phyloP scores from a whole-genome alignment of 2,113 vertebrate species.

The Otocyon megalotis region DNA sequence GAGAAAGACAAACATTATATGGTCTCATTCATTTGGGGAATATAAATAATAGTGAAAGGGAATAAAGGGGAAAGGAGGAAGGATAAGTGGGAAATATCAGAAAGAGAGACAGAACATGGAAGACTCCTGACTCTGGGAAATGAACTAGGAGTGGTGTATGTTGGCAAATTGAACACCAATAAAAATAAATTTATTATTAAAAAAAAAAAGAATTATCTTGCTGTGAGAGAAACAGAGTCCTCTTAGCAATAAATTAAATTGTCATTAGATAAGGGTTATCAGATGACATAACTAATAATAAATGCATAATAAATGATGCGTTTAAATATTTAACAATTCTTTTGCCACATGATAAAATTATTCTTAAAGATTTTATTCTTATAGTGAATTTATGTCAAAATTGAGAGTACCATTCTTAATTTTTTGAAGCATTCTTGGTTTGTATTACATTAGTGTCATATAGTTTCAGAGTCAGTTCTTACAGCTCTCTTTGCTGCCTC shows the following conservation, averaged over 20 bases:
- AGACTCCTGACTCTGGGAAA: no score
- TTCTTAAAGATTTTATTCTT: conserved; percentile 1
- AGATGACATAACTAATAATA: background rate
- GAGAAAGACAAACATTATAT: no score
- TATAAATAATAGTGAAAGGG: no score
- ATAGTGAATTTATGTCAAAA: background rate
- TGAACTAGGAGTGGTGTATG: no score
- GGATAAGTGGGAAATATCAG: no score
- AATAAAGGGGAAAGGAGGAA: no score
- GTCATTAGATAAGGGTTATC: background rate
- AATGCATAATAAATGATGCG: background rate
- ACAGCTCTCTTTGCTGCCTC: background rate
- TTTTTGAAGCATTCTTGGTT: background rate
- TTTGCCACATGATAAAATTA: background rate
- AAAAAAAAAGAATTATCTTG: background rate
- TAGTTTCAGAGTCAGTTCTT: background rate
- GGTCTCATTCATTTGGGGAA: no score
- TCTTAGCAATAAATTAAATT: background rate
- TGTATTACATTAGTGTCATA: background rate
- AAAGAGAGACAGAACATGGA: no score
- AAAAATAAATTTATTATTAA: no score
- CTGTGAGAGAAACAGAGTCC: background rate
- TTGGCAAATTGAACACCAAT: no score
- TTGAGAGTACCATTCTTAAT: background rate
- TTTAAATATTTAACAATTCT: background rate